phyloP scores from a whole-genome alignment of 2,797 vertebrate genomes.

The Melopsittacus undulatus region DNA sequence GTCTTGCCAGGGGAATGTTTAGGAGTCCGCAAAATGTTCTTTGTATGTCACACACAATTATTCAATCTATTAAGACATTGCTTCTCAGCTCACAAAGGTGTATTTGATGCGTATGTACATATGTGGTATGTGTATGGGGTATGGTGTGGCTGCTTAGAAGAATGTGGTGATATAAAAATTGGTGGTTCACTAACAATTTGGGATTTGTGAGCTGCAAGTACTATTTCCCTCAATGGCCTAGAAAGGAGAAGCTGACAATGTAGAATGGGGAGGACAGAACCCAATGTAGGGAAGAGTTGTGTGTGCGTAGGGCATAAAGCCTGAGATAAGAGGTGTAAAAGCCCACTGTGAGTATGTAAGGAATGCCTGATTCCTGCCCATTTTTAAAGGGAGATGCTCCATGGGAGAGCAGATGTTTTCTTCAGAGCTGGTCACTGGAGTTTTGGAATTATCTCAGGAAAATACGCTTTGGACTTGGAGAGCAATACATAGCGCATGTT shows the following conservation, averaged over 20 bases:
- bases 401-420: constrained; percentile 1
- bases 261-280: constrained; percentile 54
- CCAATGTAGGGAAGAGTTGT: constrained; percentile 69
- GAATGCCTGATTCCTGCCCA: constrained; percentile 76
- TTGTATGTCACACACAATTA: background rate
- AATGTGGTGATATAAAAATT: background rate
- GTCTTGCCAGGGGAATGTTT: constrained; percentile 1
- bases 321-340: constrained; percentile 73
- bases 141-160: background rate
- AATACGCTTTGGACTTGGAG: background rate
- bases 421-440: background rate
- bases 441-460: constrained; percentile 10
- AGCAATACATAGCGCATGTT: background rate
- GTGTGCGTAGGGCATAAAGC: constrained; percentile 25
- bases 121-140: background rate
- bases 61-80: background rate
- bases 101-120: background rate
- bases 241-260: constrained; percentile 72
- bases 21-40: constrained; percentile 17
- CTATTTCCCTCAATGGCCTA: constrained; percentile 77
- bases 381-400: constrained; percentile 9
- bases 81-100: background rate
- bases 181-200: constrained; percentile 73
- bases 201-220: constrained; percentile 78
- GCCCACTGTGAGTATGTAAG: constrained; percentile 75